Percentiles rank a stretch among this genome's conserved stretches.
phyloP scores from a whole-genome alignment of 2,888 invertebrate species.

The Pyrgus malvae region DNA sequence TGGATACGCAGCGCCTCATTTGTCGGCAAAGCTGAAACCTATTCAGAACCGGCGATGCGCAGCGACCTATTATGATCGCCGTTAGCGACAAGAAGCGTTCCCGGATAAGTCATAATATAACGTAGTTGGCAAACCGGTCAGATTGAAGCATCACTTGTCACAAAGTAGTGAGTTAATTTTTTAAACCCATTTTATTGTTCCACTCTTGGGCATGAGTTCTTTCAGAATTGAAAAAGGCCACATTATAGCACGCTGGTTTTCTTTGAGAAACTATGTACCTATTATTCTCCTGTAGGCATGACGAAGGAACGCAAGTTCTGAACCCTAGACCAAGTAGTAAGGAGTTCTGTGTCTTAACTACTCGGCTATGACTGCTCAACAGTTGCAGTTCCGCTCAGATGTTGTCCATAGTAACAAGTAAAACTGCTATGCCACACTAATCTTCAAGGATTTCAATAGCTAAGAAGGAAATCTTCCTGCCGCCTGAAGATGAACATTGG shows the following conservation, averaged over 20 bases:
- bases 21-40: constrained; percentile 57
- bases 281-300: too few relatives aligned
- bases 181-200: too few relatives aligned
- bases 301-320: too few relatives aligned
- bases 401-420: background rate
- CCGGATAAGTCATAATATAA: background rate
- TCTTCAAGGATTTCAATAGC: background rate
- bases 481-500: constrained; percentile 30
- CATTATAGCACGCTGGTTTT: too few relatives aligned
- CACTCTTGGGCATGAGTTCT: too few relatives aligned
- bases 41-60: constrained; percentile 50
- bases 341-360: too few relatives aligned
- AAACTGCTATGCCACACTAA: background rate
- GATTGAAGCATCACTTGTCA: background rate
- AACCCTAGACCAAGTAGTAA: too few relatives aligned
- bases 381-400: too few relatives aligned
- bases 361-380: too few relatives aligned
- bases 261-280: too few relatives aligned
- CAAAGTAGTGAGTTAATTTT: too few relatives aligned
- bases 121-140: background rate
- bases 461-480: constrained; percentile 5
- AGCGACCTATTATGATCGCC: constrained; percentile 39
- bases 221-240: too few relatives aligned
- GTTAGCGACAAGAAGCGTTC: constrained; percentile 33
- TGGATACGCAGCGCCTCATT: constrained; percentile 60